phyloP scores from a whole-genome alignment of 1,140 invertebrate species.

The Kradibia gibbosae region DNA sequence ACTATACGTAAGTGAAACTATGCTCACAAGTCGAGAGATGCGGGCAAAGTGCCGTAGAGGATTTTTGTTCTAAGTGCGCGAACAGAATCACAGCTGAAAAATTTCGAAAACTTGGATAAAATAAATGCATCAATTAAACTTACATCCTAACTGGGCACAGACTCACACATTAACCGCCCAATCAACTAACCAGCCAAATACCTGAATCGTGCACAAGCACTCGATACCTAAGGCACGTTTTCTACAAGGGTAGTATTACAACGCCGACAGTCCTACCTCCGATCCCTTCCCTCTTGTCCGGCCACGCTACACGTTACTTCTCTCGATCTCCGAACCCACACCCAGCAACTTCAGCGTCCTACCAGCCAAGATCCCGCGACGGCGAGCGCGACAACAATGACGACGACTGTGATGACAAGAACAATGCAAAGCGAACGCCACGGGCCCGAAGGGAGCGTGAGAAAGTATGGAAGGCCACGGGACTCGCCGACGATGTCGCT shows the following conservation, averaged over 20 bases:
- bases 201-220: neutral
- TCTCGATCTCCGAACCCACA: neutral
- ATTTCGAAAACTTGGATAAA: conserved; percentile 29
- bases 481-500: neutral
- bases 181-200: no score
- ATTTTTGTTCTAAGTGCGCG: no score
- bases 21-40: neutral
- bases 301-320: neutral
- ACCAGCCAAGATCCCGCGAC: neutral
- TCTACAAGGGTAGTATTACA: neutral
- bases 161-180: neutral
- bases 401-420: neutral
- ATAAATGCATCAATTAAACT: conserved; percentile 28
- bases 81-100: neutral
- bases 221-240: neutral
- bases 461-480: conserved; percentile 21
- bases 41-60: neutral
- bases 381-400: neutral
- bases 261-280: no score
- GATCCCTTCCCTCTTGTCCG: no score
- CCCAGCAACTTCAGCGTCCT: no score
- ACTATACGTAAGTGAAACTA: neutral
- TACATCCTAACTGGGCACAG: neutral
- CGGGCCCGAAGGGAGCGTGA: conserved; percentile 25
- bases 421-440: conserved; percentile 1